Evolutionary conservation across 2,888 invertebrate species (phyloP).

Genomic region (Crepidodera aurea): DNA sequence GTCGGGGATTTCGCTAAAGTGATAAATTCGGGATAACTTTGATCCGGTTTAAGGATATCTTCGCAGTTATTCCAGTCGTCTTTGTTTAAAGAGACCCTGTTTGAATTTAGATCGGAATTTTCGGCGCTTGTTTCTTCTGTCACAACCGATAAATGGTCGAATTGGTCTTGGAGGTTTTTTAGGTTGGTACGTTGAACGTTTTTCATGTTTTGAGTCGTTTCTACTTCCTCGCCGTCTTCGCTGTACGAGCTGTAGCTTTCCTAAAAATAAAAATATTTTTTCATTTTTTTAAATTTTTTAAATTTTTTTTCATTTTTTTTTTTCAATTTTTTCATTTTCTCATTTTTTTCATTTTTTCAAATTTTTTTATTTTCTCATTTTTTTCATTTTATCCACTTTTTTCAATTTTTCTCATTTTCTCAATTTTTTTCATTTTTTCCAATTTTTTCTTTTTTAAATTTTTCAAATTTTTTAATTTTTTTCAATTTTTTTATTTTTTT

Average conservation of each 20-base stretch:
- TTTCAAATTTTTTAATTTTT: too few species aligned
- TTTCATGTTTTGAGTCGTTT: slow-evolving; percentile 60
- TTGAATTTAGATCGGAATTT: slow-evolving; percentile 58
- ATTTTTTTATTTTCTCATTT: neutral
- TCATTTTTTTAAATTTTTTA: too few species aligned
- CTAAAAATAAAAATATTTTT: slow-evolving; percentile 42
- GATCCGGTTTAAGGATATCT: slow-evolving; percentile 57
- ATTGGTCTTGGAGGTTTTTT: slow-evolving; percentile 66
- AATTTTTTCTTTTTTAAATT: too few species aligned
- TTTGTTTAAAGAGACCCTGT: slow-evolving; percentile 45
- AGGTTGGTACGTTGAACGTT: slow-evolving; percentile 62
- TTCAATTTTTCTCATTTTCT: too few species aligned
- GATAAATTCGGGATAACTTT: slow-evolving; percentile 57
- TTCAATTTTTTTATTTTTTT: too few species aligned
- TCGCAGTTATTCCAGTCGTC: slow-evolving; percentile 50
- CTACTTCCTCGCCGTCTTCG: slow-evolving; percentile 59
- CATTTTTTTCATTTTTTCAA: too few species aligned
- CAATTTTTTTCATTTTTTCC: too few species aligned
- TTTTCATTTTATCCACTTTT: too few species aligned
- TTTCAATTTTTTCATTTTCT: too few species aligned
- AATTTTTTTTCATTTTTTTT: neutral
- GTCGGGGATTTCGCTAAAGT: slow-evolving; percentile 48
- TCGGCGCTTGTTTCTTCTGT: slow-evolving; percentile 72
- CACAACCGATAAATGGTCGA: slow-evolving; percentile 80
- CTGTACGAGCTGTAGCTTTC: slow-evolving; percentile 58